These are phyloP conservation scores for Adelges cooleyi DNA, from an alignment of 1,140 invertebrate species.

Conservation along the genomic window DNA sequence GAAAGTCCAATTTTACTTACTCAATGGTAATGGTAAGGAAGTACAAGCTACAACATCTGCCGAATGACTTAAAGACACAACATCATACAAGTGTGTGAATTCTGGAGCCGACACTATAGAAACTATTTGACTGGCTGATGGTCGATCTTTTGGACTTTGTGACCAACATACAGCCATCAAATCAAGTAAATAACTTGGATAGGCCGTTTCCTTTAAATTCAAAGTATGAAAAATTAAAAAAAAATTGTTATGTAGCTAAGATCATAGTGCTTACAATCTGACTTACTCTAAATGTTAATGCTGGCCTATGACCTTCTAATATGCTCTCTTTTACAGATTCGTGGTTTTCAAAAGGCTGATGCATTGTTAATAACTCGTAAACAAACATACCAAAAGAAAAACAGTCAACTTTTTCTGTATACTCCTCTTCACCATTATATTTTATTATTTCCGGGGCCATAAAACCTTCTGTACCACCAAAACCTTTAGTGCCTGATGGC, in stretches of 20 bases:
- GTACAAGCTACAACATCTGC: constrained; percentile 45
- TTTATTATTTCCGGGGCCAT: constrained; percentile 98
- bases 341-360: constrained; percentile 88
- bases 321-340: constrained; percentile 94
- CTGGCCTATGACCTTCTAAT: constrained; percentile 82
- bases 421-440: constrained; percentile 96
- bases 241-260: neutral
- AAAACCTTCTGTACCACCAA: constrained; percentile 93
- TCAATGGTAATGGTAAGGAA: neutral
- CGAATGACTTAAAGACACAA: constrained; percentile 52
- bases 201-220: constrained; percentile 52
- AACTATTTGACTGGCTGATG: constrained; percentile 86
- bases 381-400: constrained; percentile 99
- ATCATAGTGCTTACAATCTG: neutral
- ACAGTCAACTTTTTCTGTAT: constrained; percentile 96
- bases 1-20: constrained; percentile 1
- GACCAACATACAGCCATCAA: constrained; percentile 94
- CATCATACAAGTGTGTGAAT: constrained; percentile 77
- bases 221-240: neutral
- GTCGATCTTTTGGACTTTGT: constrained; percentile 71
- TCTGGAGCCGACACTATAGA: constrained; percentile 84
- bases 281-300: constrained; percentile 62
- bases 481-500: constrained; percentile 89
- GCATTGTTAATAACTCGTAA: constrained; percentile 86
- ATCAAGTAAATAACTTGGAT: constrained; percentile 84